Evolutionary conservation across 2,113 vertebrate species (phyloP).

Genomic region (Apaloderma vittatum): DNA sequence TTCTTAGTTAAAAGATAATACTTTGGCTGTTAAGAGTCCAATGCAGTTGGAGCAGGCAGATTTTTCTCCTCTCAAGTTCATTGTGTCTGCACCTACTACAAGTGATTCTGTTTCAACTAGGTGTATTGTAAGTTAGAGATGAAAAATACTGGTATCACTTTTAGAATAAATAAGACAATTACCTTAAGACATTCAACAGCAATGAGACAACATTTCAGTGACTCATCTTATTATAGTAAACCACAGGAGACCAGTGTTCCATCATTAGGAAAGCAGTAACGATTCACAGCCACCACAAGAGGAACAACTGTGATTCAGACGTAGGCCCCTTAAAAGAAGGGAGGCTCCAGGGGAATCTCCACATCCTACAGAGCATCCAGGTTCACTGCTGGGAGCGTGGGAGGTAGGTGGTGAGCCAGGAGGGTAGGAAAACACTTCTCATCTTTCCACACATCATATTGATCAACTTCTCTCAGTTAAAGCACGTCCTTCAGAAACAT

Average conservation of each 20-base stretch:
- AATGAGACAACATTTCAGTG: conserved; percentile 18
- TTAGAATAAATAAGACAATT: conserved; percentile 27
- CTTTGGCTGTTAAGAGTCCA: neutral
- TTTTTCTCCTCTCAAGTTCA: neutral
- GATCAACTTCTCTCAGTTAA: neutral
- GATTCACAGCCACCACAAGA: conserved; percentile 34
- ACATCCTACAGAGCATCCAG: neutral
- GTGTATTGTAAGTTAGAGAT: neutral
- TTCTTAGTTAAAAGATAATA: neutral
- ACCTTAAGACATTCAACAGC: neutral
- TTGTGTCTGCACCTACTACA: neutral
- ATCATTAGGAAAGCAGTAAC: conserved; percentile 27
- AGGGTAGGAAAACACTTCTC: neutral
- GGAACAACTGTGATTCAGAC: conserved; percentile 7
- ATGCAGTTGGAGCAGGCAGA: neutral
- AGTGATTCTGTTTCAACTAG: neutral
- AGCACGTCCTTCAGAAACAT: neutral
- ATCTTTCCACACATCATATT: neutral
- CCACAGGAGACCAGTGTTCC: conserved; percentile 39
- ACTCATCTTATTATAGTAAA: conserved; percentile 39
- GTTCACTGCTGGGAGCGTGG: neutral
- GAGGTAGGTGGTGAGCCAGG: neutral
- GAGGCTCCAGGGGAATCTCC: neutral
- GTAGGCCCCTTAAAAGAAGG: neutral
- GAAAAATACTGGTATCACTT: neutral